phyloP scores from a whole-genome alignment of 2,797 vertebrate genomes.

The Platyrinchus mystaceus region DNA sequence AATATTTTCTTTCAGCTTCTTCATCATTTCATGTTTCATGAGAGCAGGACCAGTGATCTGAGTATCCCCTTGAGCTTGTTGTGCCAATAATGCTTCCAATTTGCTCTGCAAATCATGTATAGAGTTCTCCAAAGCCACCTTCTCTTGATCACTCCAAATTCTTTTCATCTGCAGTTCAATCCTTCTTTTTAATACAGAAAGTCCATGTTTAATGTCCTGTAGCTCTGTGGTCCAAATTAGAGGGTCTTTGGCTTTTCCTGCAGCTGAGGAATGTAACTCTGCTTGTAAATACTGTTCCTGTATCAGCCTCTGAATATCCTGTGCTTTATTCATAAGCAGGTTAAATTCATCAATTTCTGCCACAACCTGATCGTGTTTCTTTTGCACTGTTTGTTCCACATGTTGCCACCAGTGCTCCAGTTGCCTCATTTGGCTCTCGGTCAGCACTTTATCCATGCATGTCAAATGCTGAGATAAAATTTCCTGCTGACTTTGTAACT shows the following conservation, averaged over 20 bases:
- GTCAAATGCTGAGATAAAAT: constrained; percentile 74
- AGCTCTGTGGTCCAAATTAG: constrained; percentile 78
- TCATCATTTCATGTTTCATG: constrained; percentile 76
- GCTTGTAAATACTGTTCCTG: constrained; percentile 37
- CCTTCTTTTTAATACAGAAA: constrained; percentile 75
- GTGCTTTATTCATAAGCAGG: constrained; percentile 67
- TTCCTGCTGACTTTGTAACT: constrained; percentile 73
- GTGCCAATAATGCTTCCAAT: constrained; percentile 64
- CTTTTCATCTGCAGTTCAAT: constrained; percentile 75
- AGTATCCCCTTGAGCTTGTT: constrained; percentile 58
- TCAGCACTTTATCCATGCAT: constrained; percentile 73
- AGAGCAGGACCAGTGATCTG: constrained; percentile 64
- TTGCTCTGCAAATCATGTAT: constrained; percentile 77
- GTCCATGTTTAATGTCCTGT: constrained; percentile 74
- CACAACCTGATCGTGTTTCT: constrained; percentile 70
- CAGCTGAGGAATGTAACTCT: constrained; percentile 6
- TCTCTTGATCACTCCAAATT: constrained; percentile 79
- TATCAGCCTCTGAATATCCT: constrained; percentile 73
- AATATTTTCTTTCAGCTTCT: constrained; percentile 80
- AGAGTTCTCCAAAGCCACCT: constrained; percentile 71
- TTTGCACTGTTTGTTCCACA: constrained; percentile 76
- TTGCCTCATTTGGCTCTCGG: constrained; percentile 73
- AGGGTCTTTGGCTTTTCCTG: constrained; percentile 60
- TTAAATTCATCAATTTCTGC: constrained; percentile 73
- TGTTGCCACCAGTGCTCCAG: constrained; percentile 81